phyloP scores from a whole-genome alignment of 92 coral and sea anemone species.

The Zoanthus sansibaricus region DNA sequence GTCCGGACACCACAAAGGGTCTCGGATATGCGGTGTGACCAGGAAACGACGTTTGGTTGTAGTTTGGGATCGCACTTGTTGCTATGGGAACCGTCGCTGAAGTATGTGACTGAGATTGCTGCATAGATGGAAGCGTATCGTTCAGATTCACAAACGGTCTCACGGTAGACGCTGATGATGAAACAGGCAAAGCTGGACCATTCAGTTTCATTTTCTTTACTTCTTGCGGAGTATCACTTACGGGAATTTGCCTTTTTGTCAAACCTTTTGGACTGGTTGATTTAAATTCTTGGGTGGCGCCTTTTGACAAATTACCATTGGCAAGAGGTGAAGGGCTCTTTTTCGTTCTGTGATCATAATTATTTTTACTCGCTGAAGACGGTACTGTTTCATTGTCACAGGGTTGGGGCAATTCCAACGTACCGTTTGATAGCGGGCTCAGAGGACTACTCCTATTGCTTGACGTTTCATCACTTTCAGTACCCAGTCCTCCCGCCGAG shows the following conservation, averaged over 20 bases:
- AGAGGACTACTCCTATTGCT: slow-evolving; percentile 75
- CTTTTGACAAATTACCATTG: slow-evolving; percentile 40
- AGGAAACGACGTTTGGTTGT: slow-evolving; percentile 20
- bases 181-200: slow-evolving; percentile 20
- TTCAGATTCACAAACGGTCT: slow-evolving; percentile 73
- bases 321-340: slow-evolving; percentile 33
- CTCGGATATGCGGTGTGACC: slow-evolving; percentile 9
- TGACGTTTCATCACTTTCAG: slow-evolving; percentile 84
- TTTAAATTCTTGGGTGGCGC: slow-evolving; percentile 3
- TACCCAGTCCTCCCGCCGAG: slow-evolving; percentile 73
- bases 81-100: slow-evolving; percentile 42
- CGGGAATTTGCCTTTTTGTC: slow-evolving; percentile 55
- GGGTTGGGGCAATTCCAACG: not conserved
- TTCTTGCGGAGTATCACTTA: slow-evolving; percentile 48
- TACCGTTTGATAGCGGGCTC: slow-evolving; percentile 55
- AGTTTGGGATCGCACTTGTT: not conserved
- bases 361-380: slow-evolving; percentile 35
- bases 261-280: slow-evolving; percentile 32
- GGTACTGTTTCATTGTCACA: slow-evolving; percentile 40
- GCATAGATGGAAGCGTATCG: slow-evolving; percentile 70
- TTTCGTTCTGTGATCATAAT: slow-evolving; percentile 12
- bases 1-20: slow-evolving; percentile 4
- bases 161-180: not conserved
- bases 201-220: slow-evolving; percentile 66
- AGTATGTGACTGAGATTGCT: slow-evolving; percentile 57